Evolutionary conservation across 1,140 invertebrate species (phyloP).

Genomic region (Hydropsyche tenuis): DNA sequence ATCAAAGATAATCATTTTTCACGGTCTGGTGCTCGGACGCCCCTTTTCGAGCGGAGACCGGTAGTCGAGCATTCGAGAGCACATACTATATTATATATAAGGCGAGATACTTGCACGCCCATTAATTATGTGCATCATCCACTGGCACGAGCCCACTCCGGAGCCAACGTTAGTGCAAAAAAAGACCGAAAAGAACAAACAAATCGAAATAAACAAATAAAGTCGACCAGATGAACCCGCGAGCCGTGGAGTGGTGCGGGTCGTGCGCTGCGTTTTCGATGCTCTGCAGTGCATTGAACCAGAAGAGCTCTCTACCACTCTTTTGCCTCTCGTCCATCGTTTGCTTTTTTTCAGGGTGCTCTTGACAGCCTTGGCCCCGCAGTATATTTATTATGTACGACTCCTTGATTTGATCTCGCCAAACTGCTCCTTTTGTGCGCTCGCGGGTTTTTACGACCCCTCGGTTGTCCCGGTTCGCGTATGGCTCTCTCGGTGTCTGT

Average conservation of each 20-base stretch:
- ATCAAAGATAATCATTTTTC: constrained; percentile 17
- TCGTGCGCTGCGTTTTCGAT: constrained; percentile 7
- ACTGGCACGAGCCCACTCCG: not conserved
- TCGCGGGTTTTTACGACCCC: constrained; percentile 15
- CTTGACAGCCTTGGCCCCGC: constrained; percentile 23
- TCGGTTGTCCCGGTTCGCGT: not conserved
- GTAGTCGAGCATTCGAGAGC: constrained; percentile 20
- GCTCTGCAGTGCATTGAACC: constrained; percentile 23
- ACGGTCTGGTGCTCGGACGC: constrained; percentile 10
- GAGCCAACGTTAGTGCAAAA: constrained; percentile 3
- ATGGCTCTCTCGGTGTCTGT: not conserved
- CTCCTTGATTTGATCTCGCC: constrained; percentile 18
- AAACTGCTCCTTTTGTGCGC: constrained; percentile 4
- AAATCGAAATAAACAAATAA: not conserved
- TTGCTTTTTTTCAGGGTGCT: constrained; percentile 19
- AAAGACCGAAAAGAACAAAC: not conserved
- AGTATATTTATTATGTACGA: constrained; percentile 18
- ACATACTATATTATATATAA: too few relatives aligned
- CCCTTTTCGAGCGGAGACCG: constrained; percentile 6
- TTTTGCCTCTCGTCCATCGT: not conserved
- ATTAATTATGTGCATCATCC: constrained; percentile 30
- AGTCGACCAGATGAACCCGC: not conserved
- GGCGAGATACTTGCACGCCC: constrained; percentile 13
- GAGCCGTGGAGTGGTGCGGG: not conserved
- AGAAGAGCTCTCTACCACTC: not conserved